A percentile compares a stretch with the other conserved stretches of the same genome.
These are phyloP conservation scores for Drosophila sulfurigaster DNA, from an alignment of 1,140 invertebrate genomes.

Conservation along the genomic window DNA sequence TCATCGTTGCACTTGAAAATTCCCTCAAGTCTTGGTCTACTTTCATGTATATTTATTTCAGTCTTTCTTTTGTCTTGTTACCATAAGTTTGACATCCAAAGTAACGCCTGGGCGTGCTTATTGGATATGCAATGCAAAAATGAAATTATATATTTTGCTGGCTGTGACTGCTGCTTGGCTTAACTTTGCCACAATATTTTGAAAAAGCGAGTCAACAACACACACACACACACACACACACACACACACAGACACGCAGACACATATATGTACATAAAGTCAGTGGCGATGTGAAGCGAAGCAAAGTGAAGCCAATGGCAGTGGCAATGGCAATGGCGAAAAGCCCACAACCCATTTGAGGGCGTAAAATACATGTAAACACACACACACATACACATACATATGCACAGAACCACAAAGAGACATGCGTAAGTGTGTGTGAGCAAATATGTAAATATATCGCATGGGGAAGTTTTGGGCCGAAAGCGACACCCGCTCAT, in stretches of 20 bases:
- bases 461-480: constrained; percentile 17
- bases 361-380: constrained; percentile 34
- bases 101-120: constrained; percentile 53
- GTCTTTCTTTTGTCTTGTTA: constrained; percentile 23
- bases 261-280: neutral
- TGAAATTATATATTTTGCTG: constrained; percentile 72
- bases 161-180: constrained; percentile 32
- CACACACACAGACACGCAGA: too few relatives aligned
- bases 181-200: constrained; percentile 58
- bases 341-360: constrained; percentile 30
- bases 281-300: neutral
- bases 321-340: constrained; percentile 6
- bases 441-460: constrained; percentile 35
- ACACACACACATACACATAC: neutral
- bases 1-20: too few relatives aligned
- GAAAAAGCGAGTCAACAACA: constrained; percentile 34
- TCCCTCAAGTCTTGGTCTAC: neutral
- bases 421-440: constrained; percentile 8
- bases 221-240: neutral
- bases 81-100: constrained; percentile 52
- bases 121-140: constrained; percentile 74
- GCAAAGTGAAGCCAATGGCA: neutral
- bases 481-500: constrained; percentile 66
- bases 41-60: constrained; percentile 12
- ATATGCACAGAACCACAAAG: neutral